Evolutionary conservation across 92 coral and sea anemone species (phyloP), one percentile per base, ranked within the genome.

Genomic region (Heliopora coerulea): DNA sequence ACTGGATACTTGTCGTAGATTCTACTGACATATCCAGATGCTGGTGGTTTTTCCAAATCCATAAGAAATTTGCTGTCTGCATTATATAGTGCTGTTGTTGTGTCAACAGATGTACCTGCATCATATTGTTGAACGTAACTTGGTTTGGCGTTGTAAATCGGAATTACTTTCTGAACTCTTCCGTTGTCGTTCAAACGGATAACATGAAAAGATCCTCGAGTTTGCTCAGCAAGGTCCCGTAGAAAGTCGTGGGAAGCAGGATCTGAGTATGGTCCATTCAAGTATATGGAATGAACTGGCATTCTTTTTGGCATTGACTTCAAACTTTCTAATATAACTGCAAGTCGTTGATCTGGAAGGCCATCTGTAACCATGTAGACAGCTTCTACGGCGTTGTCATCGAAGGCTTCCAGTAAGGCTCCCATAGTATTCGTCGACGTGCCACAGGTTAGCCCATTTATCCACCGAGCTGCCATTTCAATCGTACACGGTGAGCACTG

Each of bases 301-400:
- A 90, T 69, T 41, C 88, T 86, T 49, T 87, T 79, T 34, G 86
- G 89, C 1, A 92, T 75, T 62, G 80, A 82, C 17, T 86, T 86
- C n/a, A 90, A 88, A 41, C 90, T 88, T 56, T 95, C 96, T 13
- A 90, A 56, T 50, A 95, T 90, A 35, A 95, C 87, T 18, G 88
- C 83, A 20, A 97, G 89, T 14, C 88, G 78, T 72, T 90, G 99
- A 59, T 95, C 99, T 8, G 99, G 99, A 14, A 95, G 76, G 21
- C 99, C 99, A 57, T 90, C 96, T 49, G 99, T 95, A 1, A 90
- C 97, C 65, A 95, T 75, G 65, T 95, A 95, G 6, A 95, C 82
- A 17, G 99, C 99, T 42, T 95, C 96, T 63, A 83, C 72, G 25
- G 89, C 90, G 23, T 80, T 87, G 62, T 95, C 99, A 29, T 82